phyloP scores from a whole-genome alignment of 2,113 vertebrate genomes.

The Chunga burmeisteri region DNA sequence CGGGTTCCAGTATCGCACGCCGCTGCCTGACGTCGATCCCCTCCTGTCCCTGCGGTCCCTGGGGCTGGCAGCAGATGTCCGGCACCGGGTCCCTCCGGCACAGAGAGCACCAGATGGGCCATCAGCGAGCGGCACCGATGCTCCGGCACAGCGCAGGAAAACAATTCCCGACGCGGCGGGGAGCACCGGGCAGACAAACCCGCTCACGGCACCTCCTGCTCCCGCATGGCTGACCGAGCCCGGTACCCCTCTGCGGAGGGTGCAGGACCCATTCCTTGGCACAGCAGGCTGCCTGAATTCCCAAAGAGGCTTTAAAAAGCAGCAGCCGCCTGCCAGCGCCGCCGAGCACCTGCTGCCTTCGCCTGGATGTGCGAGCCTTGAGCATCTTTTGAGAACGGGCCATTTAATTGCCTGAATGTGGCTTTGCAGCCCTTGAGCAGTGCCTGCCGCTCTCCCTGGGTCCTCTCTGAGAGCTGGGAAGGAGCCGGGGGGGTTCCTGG shows the following conservation, averaged over 20 bases:
- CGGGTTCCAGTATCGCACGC: background rate
- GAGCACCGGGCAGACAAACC: background rate
- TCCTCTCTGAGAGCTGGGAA: background rate
- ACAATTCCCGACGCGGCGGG: background rate
- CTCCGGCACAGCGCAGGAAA: background rate
- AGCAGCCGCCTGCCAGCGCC: background rate
- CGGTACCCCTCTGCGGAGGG: background rate
- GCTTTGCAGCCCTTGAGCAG: background rate
- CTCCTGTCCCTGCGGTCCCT: background rate
- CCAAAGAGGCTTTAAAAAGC: background rate
- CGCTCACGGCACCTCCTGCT: background rate
- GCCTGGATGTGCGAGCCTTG: background rate
- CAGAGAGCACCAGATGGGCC: background rate
- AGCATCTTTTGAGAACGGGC: background rate
- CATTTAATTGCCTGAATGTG: background rate
- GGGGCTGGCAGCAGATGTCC: constrained; percentile 10
- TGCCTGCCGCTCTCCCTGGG: rapidly evolving
- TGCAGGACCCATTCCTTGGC: rapidly evolving
- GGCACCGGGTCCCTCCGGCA: background rate
- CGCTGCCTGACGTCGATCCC: background rate
- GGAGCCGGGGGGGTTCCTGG: background rate
- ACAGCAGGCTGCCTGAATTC: background rate
- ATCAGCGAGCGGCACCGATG: background rate
- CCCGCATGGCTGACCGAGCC: background rate
- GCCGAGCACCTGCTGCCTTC: background rate